These are phyloP conservation scores for Leptinotarsa haldemani DNA, from an alignment of 2,888 invertebrate genomes.

Conservation along the genomic window DNA sequence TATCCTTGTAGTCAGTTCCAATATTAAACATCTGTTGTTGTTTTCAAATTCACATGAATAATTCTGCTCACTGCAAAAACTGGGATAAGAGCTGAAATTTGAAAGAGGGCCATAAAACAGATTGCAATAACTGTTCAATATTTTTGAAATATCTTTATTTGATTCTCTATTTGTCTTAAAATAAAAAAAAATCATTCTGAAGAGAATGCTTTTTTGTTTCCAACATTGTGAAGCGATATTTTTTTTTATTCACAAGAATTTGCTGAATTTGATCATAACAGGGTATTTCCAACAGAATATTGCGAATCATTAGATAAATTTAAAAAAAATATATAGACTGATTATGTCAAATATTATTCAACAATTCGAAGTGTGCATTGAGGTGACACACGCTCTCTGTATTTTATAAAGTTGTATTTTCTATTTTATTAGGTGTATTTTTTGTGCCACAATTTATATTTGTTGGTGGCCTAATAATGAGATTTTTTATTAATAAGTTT, in stretches of 20 bases:
- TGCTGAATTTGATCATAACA: constrained; percentile 4
- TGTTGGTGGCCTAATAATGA: constrained; percentile 10
- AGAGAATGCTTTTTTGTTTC: background rate
- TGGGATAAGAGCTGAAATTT: background rate
- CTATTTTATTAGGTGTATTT: constrained; percentile 17
- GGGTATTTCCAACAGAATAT: background rate
- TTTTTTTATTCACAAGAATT: background rate
- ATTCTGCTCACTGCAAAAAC: background rate
- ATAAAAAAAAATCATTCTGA: background rate
- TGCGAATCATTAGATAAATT: background rate
- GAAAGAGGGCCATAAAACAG: background rate
- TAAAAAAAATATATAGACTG: constrained; percentile 6
- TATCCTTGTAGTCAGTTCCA: background rate
- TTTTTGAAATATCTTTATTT: background rate
- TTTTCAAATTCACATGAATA: background rate
- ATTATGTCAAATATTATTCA: constrained; percentile 17
- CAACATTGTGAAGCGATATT: background rate
- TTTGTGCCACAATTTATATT: constrained; percentile 13
- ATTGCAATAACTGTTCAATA: background rate
- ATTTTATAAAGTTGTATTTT: constrained; percentile 6
- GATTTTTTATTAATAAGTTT: constrained; percentile 10
- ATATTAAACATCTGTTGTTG: background rate
- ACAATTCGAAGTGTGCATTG: constrained; percentile 1
- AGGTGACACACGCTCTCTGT: constrained; percentile 2
- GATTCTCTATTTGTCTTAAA: background rate